phyloP scores from a whole-genome alignment of 1,140 invertebrate genomes.

The Aphelinus atriplicis region DNA sequence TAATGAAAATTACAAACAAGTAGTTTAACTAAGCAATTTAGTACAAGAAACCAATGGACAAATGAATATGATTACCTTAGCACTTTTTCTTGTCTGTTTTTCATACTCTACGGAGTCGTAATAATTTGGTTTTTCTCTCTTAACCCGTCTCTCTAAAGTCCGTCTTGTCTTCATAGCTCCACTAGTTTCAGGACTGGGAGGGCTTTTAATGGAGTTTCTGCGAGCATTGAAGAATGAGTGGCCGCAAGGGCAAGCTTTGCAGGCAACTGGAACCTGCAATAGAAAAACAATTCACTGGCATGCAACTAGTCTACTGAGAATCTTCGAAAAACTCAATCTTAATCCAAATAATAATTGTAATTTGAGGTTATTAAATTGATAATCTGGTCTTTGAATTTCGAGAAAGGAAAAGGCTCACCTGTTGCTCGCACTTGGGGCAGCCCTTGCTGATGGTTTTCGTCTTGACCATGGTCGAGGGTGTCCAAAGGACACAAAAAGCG shows the following conservation, averaged over 20 bases:
- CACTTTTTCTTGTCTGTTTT: slow-evolving; percentile 72
- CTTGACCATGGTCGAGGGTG: slow-evolving; percentile 56
- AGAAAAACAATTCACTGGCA: slow-evolving; percentile 24
- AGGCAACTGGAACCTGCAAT: slow-evolving; percentile 79
- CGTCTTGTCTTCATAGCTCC: slow-evolving; percentile 67
- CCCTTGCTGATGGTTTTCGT: slow-evolving; percentile 71
- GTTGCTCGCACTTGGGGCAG: slow-evolving; percentile 72
- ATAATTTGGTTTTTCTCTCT: slow-evolving; percentile 83
- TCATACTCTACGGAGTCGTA: slow-evolving; percentile 84
- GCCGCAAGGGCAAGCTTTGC: slow-evolving; percentile 82
- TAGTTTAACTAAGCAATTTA: no score
- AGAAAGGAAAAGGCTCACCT: slow-evolving; percentile 60
- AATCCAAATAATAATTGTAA: slow-evolving; percentile 27
- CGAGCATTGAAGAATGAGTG: slow-evolving; percentile 80
- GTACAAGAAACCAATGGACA: no score
- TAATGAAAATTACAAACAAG: no score
- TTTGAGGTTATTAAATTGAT: slow-evolving; percentile 19
- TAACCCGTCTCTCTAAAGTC: slow-evolving; percentile 78
- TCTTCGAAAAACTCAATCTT: slow-evolving; percentile 1
- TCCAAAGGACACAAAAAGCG: no score
- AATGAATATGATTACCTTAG: slow-evolving; percentile 75
- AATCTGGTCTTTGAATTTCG: background rate
- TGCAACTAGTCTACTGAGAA: background rate
- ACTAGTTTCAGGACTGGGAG: slow-evolving; percentile 61
- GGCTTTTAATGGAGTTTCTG: slow-evolving; percentile 68